These are phyloP conservation scores for Epinotia brunnichana DNA, from an alignment of 2,888 invertebrate species.

Conservation along the genomic window DNA sequence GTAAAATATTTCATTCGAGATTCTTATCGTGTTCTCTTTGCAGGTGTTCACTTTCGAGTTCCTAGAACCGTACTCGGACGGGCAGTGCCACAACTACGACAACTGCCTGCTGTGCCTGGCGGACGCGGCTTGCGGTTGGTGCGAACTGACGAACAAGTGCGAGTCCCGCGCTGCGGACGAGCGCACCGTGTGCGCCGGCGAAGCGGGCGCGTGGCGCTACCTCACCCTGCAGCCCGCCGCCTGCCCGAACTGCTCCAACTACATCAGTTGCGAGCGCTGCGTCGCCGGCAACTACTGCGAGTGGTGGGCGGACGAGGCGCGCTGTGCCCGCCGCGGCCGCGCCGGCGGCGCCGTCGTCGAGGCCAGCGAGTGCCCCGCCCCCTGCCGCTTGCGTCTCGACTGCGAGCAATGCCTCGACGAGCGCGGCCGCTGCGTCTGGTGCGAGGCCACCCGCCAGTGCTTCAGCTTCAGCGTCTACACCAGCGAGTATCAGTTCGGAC, in stretches of 20 bases:
- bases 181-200: slow-evolving; percentile 82
- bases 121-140: slow-evolving; percentile 97
- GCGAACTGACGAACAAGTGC: slow-evolving; percentile 89
- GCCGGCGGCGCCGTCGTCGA: slow-evolving; percentile 86
- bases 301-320: slow-evolving; percentile 95
- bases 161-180: slow-evolving; percentile 88
- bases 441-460: slow-evolving; percentile 95
- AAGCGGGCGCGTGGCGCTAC: slow-evolving; percentile 87
- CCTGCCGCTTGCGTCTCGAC: slow-evolving; percentile 90
- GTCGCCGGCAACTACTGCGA: slow-evolving; percentile 91
- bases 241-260: slow-evolving; percentile 95
- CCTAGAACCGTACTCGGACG: slow-evolving; percentile 93
- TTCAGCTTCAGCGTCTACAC: slow-evolving; percentile 98
- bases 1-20: neutral
- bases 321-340: slow-evolving; percentile 91
- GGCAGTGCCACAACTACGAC: slow-evolving; percentile 89
- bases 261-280: slow-evolving; percentile 94
- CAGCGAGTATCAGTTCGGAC: slow-evolving; percentile 95
- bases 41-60: slow-evolving; percentile 93
- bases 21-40: slow-evolving; percentile 44
- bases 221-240: slow-evolving; percentile 91
- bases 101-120: slow-evolving; percentile 95
- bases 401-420: slow-evolving; percentile 93
- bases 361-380: slow-evolving; percentile 88
- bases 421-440: slow-evolving; percentile 96